Base-by-base conservation (phyloP, 2,113 vertebrate genomes). In the Smithornis capensis region DNA sequence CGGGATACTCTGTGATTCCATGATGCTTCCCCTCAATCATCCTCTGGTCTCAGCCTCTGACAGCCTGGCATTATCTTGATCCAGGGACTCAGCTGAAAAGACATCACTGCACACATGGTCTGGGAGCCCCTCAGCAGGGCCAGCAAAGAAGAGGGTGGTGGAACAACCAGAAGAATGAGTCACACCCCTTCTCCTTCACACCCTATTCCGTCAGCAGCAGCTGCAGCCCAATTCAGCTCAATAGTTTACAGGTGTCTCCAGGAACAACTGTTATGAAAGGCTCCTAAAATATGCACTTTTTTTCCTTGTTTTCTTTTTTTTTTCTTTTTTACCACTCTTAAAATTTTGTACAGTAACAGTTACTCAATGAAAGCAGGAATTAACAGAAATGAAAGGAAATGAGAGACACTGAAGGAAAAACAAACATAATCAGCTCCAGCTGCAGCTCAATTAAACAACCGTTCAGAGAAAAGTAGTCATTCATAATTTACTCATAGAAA, bases 351-450 rank as follows among this genome's bases (percentile, higher is more conserved):
- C 63, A 83, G 83, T 86, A 96, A 96, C 92, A 96, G 94, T 94
- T 80, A 82, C 69, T 89, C 87, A 79, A 17, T 59, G 87, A 96
- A 97, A 96, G 85, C 85, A 95, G 91, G 92, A 96, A 97, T 94
- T 92, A 96, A 92, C 12, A 0, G 96, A 96, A 96, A 96, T 38
- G 74, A 95, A 94, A 95, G 97, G 96, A 97, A 97, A 96, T 93
- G 96, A 97, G 93, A 90, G 69, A 90, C 33, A 83, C 92, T 70
- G 93, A 85, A 96, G 93, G 94, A 95, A 96, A 94, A 96, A 91
- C 91, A 94, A 95, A 95, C 94, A 96, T 91, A 96, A 97, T 96
- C 93, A 93, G 87, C 95, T 94, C 87, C 97, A 97, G 97, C 97
- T 97, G 96, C 93, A 95, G 95, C 84, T 96, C 92, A 93, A 87